Conservation (phyloP, 2,888 invertebrate genomes). For the Anodontia alba region DNA sequence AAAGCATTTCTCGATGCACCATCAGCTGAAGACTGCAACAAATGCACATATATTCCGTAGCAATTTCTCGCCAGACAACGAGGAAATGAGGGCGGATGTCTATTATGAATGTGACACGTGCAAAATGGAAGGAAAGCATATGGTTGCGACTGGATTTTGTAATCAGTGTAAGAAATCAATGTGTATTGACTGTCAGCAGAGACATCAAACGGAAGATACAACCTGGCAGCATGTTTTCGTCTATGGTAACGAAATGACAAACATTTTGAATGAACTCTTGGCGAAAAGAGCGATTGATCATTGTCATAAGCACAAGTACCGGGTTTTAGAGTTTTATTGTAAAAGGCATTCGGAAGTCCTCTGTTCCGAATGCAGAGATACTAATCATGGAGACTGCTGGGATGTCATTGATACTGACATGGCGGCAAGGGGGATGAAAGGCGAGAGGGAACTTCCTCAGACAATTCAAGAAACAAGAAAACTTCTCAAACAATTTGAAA, state of each 20-base stretch:
- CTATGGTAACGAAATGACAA: conserved; percentile 32
- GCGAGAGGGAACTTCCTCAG: conserved; percentile 26
- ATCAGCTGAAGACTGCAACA: conserved; percentile 26
- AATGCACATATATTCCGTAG: conserved; percentile 24
- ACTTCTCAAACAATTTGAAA: conserved; percentile 42
- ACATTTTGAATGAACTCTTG: background rate
- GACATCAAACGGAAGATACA: conserved; percentile 25
- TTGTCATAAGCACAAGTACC: conserved; percentile 37
- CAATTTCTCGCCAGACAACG: conserved; percentile 1
- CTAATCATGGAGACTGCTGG: conserved; percentile 29
- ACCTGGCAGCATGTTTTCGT: conserved; percentile 36
- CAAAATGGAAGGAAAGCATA: conserved; percentile 14
- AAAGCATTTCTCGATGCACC: background rate
- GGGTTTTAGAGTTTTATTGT: conserved; percentile 41
- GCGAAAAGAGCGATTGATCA: background rate
- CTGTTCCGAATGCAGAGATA: conserved; percentile 40
- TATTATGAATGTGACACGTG: conserved; percentile 34
- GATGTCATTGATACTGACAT: conserved; percentile 21
- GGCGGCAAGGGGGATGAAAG: conserved; percentile 36
- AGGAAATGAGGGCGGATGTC: background rate
- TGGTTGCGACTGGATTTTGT: conserved; percentile 30
- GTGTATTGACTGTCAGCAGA: conserved; percentile 38
- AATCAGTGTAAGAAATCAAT: conserved; percentile 45
- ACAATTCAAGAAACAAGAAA: conserved; percentile 33
- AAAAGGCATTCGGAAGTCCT: conserved; percentile 33